Percentiles rank a stretch among this genome's conserved stretches.
Conservation (phyloP, 2,113 vertebrate genomes). For the Malurus alboscapulatus region DNA sequence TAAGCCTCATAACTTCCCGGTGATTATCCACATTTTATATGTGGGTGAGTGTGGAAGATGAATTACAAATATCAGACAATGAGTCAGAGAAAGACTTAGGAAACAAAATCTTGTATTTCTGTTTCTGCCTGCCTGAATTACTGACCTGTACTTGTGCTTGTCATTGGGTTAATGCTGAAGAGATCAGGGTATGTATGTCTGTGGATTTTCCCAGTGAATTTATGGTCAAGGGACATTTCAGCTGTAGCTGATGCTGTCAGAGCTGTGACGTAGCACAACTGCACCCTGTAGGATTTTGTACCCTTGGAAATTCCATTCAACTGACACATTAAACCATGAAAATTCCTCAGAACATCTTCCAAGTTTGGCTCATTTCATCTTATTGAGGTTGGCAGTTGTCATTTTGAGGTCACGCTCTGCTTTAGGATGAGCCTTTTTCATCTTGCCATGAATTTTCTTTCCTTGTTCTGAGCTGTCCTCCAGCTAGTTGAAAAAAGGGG, state of each 20-base stretch:
- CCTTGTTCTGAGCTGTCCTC: conserved; percentile 75
- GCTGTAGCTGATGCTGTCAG: neutral
- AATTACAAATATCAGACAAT: conserved; percentile 59
- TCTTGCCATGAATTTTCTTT: conserved; percentile 73
- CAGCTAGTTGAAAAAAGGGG: conserved; percentile 16
- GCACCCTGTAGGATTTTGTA: neutral
- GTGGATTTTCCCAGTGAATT: neutral
- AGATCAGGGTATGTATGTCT: neutral
- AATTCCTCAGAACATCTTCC: conserved; percentile 73
- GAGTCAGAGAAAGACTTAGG: conserved; percentile 27
- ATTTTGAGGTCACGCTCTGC: conserved; percentile 74
- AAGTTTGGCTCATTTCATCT: conserved; percentile 72
- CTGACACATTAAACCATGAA: neutral
- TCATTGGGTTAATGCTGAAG: neutral
- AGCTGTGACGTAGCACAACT: neutral
- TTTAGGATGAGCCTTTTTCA: conserved; percentile 71
- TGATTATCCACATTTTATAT: conserved; percentile 26
- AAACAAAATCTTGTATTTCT: conserved; percentile 10
- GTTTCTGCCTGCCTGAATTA: neutral
- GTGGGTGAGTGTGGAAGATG: conserved; percentile 47
- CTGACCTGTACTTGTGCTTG: neutral
- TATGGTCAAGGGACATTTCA: neutral
- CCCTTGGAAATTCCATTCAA: neutral
- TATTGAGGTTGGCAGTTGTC: conserved; percentile 66
- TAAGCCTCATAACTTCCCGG: neutral